These are phyloP conservation scores for Pseudonaja textilis DNA, from an alignment of 2,113 vertebrate species.

Conservation along the genomic window DNA sequence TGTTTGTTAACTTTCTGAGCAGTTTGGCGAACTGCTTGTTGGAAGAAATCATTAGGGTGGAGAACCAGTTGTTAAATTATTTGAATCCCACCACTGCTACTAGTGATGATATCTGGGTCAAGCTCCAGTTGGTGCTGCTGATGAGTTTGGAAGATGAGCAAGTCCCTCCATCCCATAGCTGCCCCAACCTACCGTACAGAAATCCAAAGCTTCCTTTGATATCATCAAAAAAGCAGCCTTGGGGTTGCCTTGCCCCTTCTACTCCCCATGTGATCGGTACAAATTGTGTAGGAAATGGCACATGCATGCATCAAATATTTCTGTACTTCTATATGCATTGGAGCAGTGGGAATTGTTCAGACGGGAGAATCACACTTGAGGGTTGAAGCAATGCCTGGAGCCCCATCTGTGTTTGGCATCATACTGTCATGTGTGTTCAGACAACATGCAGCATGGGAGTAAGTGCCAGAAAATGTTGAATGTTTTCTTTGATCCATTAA, in stretches of 20 bases:
- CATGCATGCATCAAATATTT: not conserved
- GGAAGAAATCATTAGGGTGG: too few relatives aligned
- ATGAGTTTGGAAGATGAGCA: not conserved
- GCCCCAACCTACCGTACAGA: not conserved
- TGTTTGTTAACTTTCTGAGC: too few relatives aligned
- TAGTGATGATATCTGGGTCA: not conserved
- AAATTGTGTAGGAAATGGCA: not conserved
- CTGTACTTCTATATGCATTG: not conserved
- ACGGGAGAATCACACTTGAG: not conserved
- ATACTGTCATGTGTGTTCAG: not conserved
- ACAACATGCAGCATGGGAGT: not conserved
- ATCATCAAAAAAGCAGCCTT: not conserved
- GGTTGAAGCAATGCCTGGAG: not conserved
- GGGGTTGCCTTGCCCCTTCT: not conserved
- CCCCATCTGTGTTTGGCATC: not conserved
- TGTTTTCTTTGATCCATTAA: conserved; percentile 2
- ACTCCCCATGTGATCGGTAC: not conserved
- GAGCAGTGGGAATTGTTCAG: not conserved
- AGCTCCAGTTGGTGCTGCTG: conserved; percentile 11
- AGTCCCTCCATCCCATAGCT: not conserved
- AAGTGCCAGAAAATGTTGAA: not conserved
- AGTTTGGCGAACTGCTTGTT: too few relatives aligned
- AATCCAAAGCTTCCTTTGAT: not conserved
- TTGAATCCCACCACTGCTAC: not conserved
- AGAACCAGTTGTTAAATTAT: too few relatives aligned